Base-by-base conservation (phyloP, 2,113 vertebrate species). In the Empidonax alnorum region DNA sequence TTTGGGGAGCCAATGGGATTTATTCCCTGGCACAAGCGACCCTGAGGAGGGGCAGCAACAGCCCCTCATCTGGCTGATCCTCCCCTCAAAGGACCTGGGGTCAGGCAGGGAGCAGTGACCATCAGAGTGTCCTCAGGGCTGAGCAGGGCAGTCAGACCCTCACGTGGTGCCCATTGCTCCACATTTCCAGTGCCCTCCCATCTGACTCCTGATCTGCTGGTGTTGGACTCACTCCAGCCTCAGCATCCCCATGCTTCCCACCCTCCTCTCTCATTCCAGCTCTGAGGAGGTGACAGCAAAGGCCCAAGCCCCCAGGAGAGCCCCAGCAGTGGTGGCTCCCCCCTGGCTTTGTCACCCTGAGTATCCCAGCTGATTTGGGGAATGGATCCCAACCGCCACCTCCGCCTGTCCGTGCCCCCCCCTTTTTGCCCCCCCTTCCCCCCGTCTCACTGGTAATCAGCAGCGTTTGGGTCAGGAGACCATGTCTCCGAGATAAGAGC, bases 401-500 rank as follows among this genome's bases (percentile, higher is more conserved):
- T 46, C 61, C 28, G 63, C 19, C n/a, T 10, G 2, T 1, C 53
- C 6, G 14, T 31, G 20, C 59, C 61, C 76, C 78, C 62, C 62
- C 82, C 9, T 61, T 28, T 33, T 31, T 35, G 23, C 62, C 76
- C 93, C 31, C 71, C 52, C 76, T 30, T 61, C 82, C 93, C 94
- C 74, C 79, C 77, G 91, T 90, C 94, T 96, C 97, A 88, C 66
- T 90, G 97, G 96, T 98, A 97, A 98, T 97, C 97, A 97, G 98
- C 91, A 6, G 98, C 97, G 96, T 98, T 96, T 88, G 97, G 98
- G 98, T 98, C 98, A 98, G 98, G 98, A 98, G 98, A 98, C 99
- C 96, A 98, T 98, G 98, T 97, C 93, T 97, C 82, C 12, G 94
- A 97, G 99, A 99, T 99, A 99, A 99, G 98, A 97, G 96, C 98